Conservation (phyloP, 2,888 invertebrate genomes). For the Temnothorax ravouxi region DNA sequence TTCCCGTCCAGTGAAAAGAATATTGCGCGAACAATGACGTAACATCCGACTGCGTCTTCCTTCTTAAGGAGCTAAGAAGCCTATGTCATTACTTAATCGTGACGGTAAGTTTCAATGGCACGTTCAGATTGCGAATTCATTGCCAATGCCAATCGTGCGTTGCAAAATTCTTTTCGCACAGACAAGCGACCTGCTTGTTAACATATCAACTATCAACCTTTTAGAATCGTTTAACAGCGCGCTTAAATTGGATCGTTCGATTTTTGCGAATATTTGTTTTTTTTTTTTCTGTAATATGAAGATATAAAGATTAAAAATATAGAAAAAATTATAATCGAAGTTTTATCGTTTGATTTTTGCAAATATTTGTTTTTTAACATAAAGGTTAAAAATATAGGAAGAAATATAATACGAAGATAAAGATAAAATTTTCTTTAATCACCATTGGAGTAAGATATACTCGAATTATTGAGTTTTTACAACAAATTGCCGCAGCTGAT, state of each 20-base stretch:
- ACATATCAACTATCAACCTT: neutral
- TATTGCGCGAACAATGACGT: conserved; percentile 5
- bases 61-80: neutral
- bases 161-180: neutral
- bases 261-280: neutral
- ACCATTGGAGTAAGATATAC: neutral
- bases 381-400: neutral
- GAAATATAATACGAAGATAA: neutral
- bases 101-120: neutral
- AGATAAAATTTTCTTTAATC: neutral
- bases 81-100: neutral
- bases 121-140: conserved; percentile 14
- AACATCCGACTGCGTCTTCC: conserved; percentile 9
- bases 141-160: conserved; percentile 4
- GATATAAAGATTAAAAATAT: neutral
- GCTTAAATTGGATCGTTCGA: neutral
- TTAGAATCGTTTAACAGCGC: neutral
- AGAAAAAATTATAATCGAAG: neutral
- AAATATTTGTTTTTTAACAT: neutral
- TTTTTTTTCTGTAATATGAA: neutral
- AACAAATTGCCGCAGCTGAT: neutral
- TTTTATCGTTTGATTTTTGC: neutral
- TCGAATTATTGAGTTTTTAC: neutral
- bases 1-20: neutral
- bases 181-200: neutral